Evolutionary conservation across 2,888 invertebrate genomes (phyloP).

Genomic region (Sphaerophoria rueppellii): DNA sequence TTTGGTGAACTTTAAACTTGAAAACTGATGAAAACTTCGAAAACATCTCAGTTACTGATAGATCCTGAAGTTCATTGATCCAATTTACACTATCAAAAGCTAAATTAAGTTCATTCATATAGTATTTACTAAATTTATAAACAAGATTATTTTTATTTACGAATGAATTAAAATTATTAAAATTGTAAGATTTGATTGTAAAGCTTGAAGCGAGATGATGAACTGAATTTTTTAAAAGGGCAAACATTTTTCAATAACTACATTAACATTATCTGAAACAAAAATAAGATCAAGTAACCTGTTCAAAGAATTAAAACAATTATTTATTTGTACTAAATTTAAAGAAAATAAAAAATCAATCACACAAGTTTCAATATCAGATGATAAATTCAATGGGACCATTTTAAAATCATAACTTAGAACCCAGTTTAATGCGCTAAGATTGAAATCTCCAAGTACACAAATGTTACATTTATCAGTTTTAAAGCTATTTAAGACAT

Average conservation of each 20-base stretch:
- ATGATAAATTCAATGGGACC: background rate
- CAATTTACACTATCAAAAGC: background rate
- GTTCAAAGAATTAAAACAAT: background rate
- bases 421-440: background rate
- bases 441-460: background rate
- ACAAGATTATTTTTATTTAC: background rate
- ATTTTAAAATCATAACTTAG: background rate
- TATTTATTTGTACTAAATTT: constrained; percentile 1
- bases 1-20: background rate
- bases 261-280: background rate
- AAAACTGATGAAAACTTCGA: background rate
- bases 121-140: background rate
- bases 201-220: background rate
- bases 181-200: background rate
- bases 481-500: background rate
- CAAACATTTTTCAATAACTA: background rate
- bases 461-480: background rate
- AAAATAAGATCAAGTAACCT: background rate
- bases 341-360: constrained; percentile 1
- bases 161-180: background rate
- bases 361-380: background rate
- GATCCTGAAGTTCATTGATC: background rate
- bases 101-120: background rate
- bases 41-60: background rate
- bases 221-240: background rate